A percentile compares a stretch with the other conserved stretches of the same genome.
Conservation (phyloP, 2,113 vertebrate genomes). For the Heterotilapia buettikoferi region DNA sequence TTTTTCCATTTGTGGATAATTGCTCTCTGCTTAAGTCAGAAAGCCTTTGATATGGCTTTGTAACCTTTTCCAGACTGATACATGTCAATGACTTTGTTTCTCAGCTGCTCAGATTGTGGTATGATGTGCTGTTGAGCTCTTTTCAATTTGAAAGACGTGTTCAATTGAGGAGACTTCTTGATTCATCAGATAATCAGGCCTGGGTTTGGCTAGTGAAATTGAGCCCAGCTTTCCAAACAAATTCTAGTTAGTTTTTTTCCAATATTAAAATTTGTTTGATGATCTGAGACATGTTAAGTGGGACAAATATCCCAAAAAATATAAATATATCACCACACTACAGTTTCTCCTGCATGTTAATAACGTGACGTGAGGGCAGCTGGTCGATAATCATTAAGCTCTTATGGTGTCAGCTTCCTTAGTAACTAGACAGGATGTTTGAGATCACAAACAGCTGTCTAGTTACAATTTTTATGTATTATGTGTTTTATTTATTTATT, state of each 20-base stretch:
- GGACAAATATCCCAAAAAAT: neutral
- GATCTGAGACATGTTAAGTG: neutral
- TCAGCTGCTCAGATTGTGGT: neutral
- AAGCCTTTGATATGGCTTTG: neutral
- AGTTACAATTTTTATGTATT: neutral
- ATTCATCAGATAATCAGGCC: neutral
- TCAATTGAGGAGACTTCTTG: neutral
- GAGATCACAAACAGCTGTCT: neutral
- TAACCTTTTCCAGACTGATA: neutral
- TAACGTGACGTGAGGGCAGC: neutral
- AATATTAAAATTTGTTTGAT: neutral
- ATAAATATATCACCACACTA: neutral
- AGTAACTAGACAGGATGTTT: neutral
- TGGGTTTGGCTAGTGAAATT: neutral
- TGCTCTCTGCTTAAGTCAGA: neutral
- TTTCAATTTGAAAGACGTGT: neutral
- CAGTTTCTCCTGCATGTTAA: neutral
- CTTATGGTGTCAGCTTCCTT: neutral
- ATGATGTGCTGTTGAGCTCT: neutral
- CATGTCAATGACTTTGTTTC: neutral
- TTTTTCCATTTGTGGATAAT: neutral
- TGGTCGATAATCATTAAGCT: neutral
- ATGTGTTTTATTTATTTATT: neutral
- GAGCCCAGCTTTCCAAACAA: neutral
- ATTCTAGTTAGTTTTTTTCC: accelerated